Percentiles rank a stretch among this genome's conserved stretches.
Evolutionary conservation across 2,888 invertebrate species (phyloP).

Genomic region (Latheticus oryzae): DNA sequence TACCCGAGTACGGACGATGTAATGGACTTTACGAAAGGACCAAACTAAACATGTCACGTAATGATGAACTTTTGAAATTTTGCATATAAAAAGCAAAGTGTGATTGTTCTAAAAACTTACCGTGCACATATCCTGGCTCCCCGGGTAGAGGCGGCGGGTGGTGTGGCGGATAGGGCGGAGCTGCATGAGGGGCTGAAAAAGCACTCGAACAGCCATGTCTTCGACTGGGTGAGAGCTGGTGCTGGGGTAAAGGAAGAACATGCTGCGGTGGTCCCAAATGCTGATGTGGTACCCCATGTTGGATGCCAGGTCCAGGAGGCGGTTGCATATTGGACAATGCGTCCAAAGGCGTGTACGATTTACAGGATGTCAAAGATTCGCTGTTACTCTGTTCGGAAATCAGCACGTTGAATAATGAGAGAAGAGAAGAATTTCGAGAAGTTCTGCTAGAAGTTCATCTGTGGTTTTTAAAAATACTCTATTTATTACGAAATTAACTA

Average conservation of each 20-base stretch:
- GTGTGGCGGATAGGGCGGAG: slow-evolving; percentile 63
- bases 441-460: too few relatives aligned
- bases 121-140: slow-evolving; percentile 62
- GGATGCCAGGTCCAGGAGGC: slow-evolving; percentile 70
- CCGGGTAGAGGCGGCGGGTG: slow-evolving; percentile 55
- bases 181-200: slow-evolving; percentile 70
- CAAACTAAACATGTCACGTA: slow-evolving; percentile 20
- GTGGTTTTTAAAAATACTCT: too few relatives aligned
- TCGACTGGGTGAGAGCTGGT: slow-evolving; percentile 61
- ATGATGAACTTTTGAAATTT: too few relatives aligned
- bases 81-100: slow-evolving; percentile 3
- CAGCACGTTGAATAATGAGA: too few relatives aligned
- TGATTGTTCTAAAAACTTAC: slow-evolving; percentile 55
- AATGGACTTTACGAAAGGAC: slow-evolving; percentile 11
- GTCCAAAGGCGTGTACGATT: slow-evolving; percentile 85
- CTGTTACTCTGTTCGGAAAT: slow-evolving; percentile 49
- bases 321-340: slow-evolving; percentile 90
- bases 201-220: slow-evolving; percentile 73
- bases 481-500: too few relatives aligned
- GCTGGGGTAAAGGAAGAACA: slow-evolving; percentile 62
- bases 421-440: too few relatives aligned
- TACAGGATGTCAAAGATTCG: slow-evolving; percentile 60
- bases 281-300: slow-evolving; percentile 56
- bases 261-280: slow-evolving; percentile 65
- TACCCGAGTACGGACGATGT: slow-evolving; percentile 1